Conservation (phyloP, 2,113 vertebrate species). For the Rostratula benghalensis region DNA sequence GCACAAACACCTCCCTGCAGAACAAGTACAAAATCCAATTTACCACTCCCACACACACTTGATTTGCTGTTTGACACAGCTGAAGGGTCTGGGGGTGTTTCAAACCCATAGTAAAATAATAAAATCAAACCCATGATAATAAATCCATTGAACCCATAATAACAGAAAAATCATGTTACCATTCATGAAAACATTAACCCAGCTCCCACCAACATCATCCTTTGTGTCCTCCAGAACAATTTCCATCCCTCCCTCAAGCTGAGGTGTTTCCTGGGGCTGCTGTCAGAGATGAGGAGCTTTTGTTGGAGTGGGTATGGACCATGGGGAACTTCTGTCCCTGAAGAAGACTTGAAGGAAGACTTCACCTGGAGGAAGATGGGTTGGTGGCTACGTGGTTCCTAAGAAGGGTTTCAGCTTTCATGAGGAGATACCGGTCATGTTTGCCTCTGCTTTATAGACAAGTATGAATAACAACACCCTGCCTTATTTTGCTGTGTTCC, state of each 20-base stretch:
- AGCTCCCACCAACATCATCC: not conserved
- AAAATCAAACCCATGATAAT: not conserved
- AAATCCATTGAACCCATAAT: not conserved
- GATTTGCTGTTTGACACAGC: not conserved
- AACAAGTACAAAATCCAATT: not conserved
- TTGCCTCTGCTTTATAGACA: not conserved
- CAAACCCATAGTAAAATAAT: not conserved
- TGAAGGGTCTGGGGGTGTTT: not conserved
- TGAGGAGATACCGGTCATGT: not conserved
- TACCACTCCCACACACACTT: not conserved
- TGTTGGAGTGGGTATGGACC: not conserved
- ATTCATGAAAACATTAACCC: not conserved
- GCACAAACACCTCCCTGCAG: not conserved
- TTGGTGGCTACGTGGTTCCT: not conserved
- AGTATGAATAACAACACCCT: not conserved
- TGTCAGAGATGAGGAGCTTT: not conserved
- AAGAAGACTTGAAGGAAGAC: not conserved
- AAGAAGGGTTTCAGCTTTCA: not conserved
- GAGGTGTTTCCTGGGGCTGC: not conserved
- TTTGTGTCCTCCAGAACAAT: not conserved
- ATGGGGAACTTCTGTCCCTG: not conserved
- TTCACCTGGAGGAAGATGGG: not conserved
- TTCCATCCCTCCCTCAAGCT: not conserved
- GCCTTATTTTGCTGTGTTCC: not conserved
- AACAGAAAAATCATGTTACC: not conserved